These are phyloP conservation scores for Saguinus imperator DNA, from an alignment of 2,113 vertebrate species.

Conservation along the genomic window DNA sequence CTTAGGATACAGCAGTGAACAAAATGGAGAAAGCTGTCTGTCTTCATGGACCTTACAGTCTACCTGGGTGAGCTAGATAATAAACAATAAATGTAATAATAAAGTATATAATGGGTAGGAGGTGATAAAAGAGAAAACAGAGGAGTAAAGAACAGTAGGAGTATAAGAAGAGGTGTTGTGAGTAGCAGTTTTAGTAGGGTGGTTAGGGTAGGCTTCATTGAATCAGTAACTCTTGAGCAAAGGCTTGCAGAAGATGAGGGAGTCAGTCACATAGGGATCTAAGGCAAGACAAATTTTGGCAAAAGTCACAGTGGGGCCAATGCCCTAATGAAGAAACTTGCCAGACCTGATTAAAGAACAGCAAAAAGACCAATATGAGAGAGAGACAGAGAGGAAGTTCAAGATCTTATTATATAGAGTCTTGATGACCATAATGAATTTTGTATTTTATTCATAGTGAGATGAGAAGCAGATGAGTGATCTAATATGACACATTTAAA, in stretches of 20 bases:
- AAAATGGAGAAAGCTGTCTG: not conserved
- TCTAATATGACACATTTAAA: not conserved
- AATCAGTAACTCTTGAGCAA: not conserved
- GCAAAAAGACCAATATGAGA: not conserved
- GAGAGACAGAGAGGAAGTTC: not conserved
- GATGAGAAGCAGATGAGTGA: not conserved
- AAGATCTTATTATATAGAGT: not conserved
- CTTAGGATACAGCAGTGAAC: not conserved
- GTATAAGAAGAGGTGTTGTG: not conserved
- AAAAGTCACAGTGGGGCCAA: not conserved
- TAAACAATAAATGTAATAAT: not conserved
- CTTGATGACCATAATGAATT: not conserved
- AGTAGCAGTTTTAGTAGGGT: not conserved
- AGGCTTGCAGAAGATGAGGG: not conserved
- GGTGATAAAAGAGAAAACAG: not conserved
- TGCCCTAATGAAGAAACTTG: not conserved
- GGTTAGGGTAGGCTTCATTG: not conserved
- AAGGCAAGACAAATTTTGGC: not conserved
- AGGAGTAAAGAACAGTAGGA: not conserved
- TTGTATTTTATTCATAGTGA: slow-evolving; percentile 2
- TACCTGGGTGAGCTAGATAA: not conserved
- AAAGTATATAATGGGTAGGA: not conserved
- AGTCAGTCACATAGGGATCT: not conserved
- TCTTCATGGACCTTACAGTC: not conserved
- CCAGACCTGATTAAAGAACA: not conserved